These are phyloP conservation scores for Lethrus apterus DNA, from an alignment of 1,140 invertebrate genomes.

Conservation along the genomic window DNA sequence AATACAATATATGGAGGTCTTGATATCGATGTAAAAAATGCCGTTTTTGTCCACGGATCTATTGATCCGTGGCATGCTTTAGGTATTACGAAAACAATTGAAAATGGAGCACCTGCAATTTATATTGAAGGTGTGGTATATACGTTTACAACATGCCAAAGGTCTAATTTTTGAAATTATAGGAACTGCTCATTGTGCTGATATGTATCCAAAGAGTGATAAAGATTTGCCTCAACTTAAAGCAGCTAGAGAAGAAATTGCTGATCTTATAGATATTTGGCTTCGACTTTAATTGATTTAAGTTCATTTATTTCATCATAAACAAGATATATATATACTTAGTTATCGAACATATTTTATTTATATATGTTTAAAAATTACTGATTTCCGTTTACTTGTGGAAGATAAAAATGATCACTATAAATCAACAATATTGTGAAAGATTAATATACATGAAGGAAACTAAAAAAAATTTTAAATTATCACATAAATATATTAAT, in stretches of 20 bases:
- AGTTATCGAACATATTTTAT: too few species aligned
- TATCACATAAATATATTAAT: too few species aligned
- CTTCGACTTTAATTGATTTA: slow-evolving; percentile 25
- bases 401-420: too few species aligned
- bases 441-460: too few species aligned
- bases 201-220: slow-evolving; percentile 65
- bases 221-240: slow-evolving; percentile 55
- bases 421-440: too few species aligned
- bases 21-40: slow-evolving; percentile 60
- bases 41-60: slow-evolving; percentile 83
- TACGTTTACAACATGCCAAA: too few species aligned
- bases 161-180: slow-evolving; percentile 26
- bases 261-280: slow-evolving; percentile 45
- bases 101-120: slow-evolving; percentile 57
- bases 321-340: too few species aligned
- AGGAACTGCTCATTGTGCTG: slow-evolving; percentile 76
- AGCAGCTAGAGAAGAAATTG: slow-evolving; percentile 54
- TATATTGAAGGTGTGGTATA: slow-evolving; percentile 68
- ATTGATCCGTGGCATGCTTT: slow-evolving; percentile 92
- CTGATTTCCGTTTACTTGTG: too few species aligned
- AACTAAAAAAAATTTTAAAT: too few species aligned
- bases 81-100: slow-evolving; percentile 54
- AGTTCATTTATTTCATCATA: too few species aligned
- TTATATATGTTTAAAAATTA: too few species aligned
- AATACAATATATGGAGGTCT: slow-evolving; percentile 76